Base-by-base conservation (phyloP, 2,888 invertebrate genomes). In the Notocelia uddmanniana region DNA sequence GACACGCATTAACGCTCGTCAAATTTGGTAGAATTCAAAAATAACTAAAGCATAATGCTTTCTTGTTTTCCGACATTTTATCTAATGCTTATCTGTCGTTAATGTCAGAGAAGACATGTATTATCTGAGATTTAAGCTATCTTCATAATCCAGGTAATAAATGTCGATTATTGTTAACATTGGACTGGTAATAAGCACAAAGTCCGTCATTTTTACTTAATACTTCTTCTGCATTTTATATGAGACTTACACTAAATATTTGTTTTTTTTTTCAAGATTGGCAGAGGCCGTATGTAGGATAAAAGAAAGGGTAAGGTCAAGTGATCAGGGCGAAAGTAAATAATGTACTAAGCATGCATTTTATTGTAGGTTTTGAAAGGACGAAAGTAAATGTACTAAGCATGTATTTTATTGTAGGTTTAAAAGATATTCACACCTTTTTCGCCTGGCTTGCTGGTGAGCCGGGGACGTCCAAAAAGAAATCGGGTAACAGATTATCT, bases 401-500 rank as follows among this genome's bases (percentile, higher is more conserved):
- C 72, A 58, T 68, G 52, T 50, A 60, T 50, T 60, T 45, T 58
- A 63, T 67, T 67, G 60, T 45, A 69, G 75, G 73, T 72, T 66
- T 76, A 21, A 13, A 60, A 41, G 11, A 48, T 70, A 69, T 77
- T 85, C 86, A 85, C 84, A 91, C 91, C 90, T 90, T 86, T 81
- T 83, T 86, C 62, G 80, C 77, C 74, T 71, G 74, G 74, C 79
- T 79, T 75, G 78, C 26, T 8, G 79, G 73, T 70, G 80, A 81
- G 55, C 79, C 86, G 74, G 84, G 88, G 74, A 82, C 83, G 62
- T 92, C 97, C 89, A 99, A 92, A 94, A 98, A 99, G 92, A 98
- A 98, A 92, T 99, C 99, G 0, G 96, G 95, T 95, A 98, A 95
- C 75, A 98, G 92, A 75, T 95, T 94, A 74, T 95, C 92, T 78